Base-by-base conservation (phyloP, 2,888 invertebrate genomes). In the Drosophila rellima region DNA sequence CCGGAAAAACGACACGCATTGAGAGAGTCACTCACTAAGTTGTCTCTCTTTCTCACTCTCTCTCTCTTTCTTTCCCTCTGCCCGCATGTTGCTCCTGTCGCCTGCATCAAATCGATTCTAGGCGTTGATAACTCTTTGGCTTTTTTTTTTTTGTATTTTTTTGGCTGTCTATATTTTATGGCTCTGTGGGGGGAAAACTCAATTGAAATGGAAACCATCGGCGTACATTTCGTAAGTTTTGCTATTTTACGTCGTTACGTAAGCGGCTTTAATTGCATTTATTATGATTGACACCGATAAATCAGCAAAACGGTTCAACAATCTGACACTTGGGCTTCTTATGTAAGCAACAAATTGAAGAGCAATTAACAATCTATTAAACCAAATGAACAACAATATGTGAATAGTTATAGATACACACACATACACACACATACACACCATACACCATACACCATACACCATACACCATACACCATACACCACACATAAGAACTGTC, bases 1-100 rank as follows among this genome's bases (percentile, higher is more conserved):
- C 87, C 86, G 86, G 83, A 86, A 87, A 82, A 84, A 87, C 84
- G 54, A 83, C 84, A 86, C 87, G 80, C 81, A 82, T 51, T 66
- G 74, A 64, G 50, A 70, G 63, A 59, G 45, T 33, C 26, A 20
- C 51, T 42, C 33, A 17, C 44, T 26, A 18, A 33, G 40, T 31
- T 20, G 29, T 29, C 59, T 42, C 48, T 15, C 37, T 39, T 26
- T 18, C 11, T 33, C 35, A 15, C 55, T 33, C n/a, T 55, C 33
- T 7, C 2, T 11, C 17, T 4, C 11, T 44, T 4, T n/a, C 23
- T 44, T 5, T 37, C 2, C 17, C 31, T 1, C 3, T 23, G 20
- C 42, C 42, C 55, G 33, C 55, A 45, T 44, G 17, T 35, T 56
- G 56, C 61, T 62, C 18, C 45, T 54, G 45, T 37, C 17, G 48